Evolutionary conservation across 2,113 vertebrate genomes (phyloP), one percentile per base, ranked within the genome.

Genomic region (Xenus cinereus): DNA sequence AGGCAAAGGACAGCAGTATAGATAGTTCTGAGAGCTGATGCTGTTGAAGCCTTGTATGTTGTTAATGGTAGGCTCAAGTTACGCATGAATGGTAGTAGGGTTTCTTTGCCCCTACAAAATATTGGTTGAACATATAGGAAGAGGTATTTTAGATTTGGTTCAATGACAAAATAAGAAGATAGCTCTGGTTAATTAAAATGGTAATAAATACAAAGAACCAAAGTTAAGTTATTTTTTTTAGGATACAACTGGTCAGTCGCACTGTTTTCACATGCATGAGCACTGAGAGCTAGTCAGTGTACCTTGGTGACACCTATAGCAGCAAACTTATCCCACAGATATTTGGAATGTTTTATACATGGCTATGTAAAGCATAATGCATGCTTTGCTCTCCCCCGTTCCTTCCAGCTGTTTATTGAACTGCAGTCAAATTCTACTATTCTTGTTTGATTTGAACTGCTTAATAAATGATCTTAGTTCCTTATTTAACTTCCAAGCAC

Each of bases 341-440:
- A 84, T 17, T 15, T 89, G 72, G 18, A 76, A 64, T 94, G 82
- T 76, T 94, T 87, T 43, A 24, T 76, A 95, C 41, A 8, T 86
- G 50, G 23, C 86, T 95, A 18, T 71, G 83, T 82, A 76, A 93
- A 95, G 83, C 92, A 80, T 46, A 80, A 63, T 96, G 92, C 90
- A 95, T 92, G 94, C 79, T 95, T 86, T 92, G 94, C 89, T 92
- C 28, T 86, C 59, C 63, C 68, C 10, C 37, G 4, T 90, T 86
- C 17, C 64, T 64, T 89, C 71, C n/a, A 81, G 39, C 43, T 78
- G 20, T 80, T 96, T 37, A 21, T 69, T 89, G 51, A 95, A 77
- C 59, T 84, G 41, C 64, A 77, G 68, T 93, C 56, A 67, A 90
- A 92, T 84, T 92, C 83, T 81, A 6, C 41, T 84, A 22, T n/a